phyloP scores from a whole-genome alignment of 1,140 invertebrate species.

The Dendroctonus valens region DNA sequence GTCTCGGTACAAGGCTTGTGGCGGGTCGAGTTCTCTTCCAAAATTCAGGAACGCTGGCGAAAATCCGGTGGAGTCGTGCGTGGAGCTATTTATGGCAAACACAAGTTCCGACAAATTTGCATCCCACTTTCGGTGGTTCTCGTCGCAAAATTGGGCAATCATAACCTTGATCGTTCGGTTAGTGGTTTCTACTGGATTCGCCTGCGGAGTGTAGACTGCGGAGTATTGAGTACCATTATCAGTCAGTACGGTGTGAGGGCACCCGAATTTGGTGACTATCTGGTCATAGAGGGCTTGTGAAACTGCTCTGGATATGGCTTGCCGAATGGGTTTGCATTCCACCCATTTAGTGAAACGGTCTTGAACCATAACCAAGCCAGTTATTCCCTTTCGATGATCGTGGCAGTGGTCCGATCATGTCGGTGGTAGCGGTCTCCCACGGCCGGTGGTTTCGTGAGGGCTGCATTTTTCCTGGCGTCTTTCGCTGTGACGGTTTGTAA shows the following conservation, averaged over 20 bases:
- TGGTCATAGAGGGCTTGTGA: background rate
- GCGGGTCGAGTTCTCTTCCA: slow-evolving; percentile 7
- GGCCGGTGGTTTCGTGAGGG: slow-evolving; percentile 33
- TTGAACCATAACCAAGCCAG: too few species aligned
- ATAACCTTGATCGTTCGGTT: background rate
- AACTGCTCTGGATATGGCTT: background rate
- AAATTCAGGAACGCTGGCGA: slow-evolving; percentile 18
- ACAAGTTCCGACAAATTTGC: background rate
- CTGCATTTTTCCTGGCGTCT: slow-evolving; percentile 45
- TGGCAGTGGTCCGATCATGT: slow-evolving; percentile 51
- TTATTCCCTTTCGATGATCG: slow-evolving; percentile 26
- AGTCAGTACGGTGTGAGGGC: slow-evolving; percentile 43
- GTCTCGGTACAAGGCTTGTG: background rate
- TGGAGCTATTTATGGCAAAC: slow-evolving; percentile 4
- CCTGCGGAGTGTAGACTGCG: background rate
- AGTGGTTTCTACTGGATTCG: background rate
- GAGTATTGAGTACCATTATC: slow-evolving; percentile 52
- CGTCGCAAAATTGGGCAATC: background rate
- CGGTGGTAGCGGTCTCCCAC: slow-evolving; percentile 47
- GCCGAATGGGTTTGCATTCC: background rate
- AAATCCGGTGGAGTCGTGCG: slow-evolving; percentile 19
- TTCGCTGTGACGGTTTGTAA: slow-evolving; percentile 42
- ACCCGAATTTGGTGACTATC: slow-evolving; percentile 27
- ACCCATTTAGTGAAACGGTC: slow-evolving; percentile 7
- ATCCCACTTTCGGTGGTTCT: slow-evolving; percentile 41